Evolutionary conservation across 30 jellyfish, hydroid and myxozoan genomes (phyloP).

Genomic region (Mastigias papua): DNA sequence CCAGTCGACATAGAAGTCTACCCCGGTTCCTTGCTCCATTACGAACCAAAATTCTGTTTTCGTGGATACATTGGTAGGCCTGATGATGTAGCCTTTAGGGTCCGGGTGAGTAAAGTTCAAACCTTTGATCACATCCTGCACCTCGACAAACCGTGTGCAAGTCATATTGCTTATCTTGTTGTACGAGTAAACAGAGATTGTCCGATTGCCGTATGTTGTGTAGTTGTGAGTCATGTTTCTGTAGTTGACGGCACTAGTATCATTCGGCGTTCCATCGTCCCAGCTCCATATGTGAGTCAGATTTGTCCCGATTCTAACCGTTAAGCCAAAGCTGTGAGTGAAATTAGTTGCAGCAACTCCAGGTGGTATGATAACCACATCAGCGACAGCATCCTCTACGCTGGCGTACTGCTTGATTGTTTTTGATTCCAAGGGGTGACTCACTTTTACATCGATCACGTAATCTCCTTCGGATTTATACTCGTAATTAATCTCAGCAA

Average conservation of each 20-base stretch:
- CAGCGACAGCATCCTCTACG: constrained; percentile 64
- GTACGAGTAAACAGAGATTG: constrained; percentile 67
- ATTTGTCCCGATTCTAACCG: constrained; percentile 68
- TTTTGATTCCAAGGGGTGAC: constrained; percentile 56
- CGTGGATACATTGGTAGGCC: constrained; percentile 26
- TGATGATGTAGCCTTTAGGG: constrained; percentile 2
- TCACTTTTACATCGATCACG: constrained; percentile 31
- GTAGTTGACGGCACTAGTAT: constrained; percentile 50
- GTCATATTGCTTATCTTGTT: constrained; percentile 75
- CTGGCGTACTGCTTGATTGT: constrained; percentile 59
- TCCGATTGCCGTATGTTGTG: constrained; percentile 81
- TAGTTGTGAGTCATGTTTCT: constrained; percentile 69
- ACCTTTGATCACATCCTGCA: constrained; percentile 83
- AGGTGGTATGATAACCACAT: constrained; percentile 51
- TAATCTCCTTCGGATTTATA: constrained; percentile 57
- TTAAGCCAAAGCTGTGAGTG: constrained; percentile 15
- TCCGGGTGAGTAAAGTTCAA: constrained; percentile 48
- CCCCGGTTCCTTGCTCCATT: constrained; percentile 80
- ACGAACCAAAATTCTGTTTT: constrained; percentile 27
- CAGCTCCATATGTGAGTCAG: constrained; percentile 84
- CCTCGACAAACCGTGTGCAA: constrained; percentile 27
- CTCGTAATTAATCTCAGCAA: constrained; percentile 25
- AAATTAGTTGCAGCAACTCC: constrained; percentile 74
- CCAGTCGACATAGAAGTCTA: constrained; percentile 64
- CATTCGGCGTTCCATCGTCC: constrained; percentile 66